Base-by-base conservation (phyloP, 1,140 invertebrate species). In the Apis laboriosa region DNA sequence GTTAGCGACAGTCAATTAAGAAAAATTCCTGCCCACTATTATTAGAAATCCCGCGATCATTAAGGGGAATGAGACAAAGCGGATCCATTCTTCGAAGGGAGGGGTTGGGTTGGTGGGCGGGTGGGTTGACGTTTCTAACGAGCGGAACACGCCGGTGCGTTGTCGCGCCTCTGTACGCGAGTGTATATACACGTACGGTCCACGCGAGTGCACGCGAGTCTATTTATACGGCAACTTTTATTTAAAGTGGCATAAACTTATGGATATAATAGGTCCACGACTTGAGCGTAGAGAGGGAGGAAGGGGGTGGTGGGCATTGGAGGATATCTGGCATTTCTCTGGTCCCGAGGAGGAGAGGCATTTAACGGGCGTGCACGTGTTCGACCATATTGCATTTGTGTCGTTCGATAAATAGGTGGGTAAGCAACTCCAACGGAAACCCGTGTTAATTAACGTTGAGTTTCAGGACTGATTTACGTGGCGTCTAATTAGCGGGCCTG, bases 391-490 rank as follows among this genome's bases (percentile, higher is more conserved):
- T 89, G 89, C 88, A 84, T 91, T 87, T 89, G 88, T 89, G 90
- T 89, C 90, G 88, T 91, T 91, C 92, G 90, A 93, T 93, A 93
- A 93, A 93, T 94, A 93, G 92, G 90, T 90, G 90, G 90, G 90
- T 93, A 93, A 92, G 92, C 92, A 92, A 92, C 88, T 92, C 90
- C 90, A 91, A 92, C 89, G 88, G 90, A 92, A 92, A 92, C 91
- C 92, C 90, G 92, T 93, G 93, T 94, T 94, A 94, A 94, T 94
- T 94, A 94, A 93, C 93, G 92, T 92, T 92, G 91, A 93, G 92
- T 93, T 93, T 93, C 92, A 93, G 92, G 91, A 93, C 93, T 94
- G 93, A 94, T 94, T 93, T 94, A 94, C 93, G 92, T 94, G 92
- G 92, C 93, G 92, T 94, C 93, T 94, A 94, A 94, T 94, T 94